phyloP scores from a whole-genome alignment of 2,797 vertebrate genomes.

The Propithecus deckenii region DNA sequence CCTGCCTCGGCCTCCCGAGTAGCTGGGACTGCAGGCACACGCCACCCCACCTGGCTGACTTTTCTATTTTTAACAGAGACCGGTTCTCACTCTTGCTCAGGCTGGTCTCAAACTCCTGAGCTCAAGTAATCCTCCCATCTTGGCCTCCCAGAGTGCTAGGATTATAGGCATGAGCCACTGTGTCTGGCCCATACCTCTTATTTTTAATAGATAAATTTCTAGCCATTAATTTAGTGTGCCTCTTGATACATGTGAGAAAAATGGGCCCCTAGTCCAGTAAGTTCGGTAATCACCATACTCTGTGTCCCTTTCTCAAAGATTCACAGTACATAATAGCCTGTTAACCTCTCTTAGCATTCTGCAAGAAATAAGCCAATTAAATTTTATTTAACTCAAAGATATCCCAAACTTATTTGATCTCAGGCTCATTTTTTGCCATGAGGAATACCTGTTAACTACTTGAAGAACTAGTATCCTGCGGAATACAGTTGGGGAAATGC shows the following conservation, averaged over 20 bases:
- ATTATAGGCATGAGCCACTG: no score
- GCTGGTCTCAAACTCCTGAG: no score
- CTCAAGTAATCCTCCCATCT: no score
- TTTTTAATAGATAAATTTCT: slow-evolving; percentile 3
- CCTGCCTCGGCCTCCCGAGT: no score
- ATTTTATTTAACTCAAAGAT: not conserved
- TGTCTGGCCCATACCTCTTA: not conserved
- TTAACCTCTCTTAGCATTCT: not conserved
- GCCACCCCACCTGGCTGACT: no score
- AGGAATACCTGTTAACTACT: not conserved
- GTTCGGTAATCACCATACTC: not conserved
- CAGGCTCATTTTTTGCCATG: not conserved
- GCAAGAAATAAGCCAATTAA: not conserved
- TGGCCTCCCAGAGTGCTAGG: no score
- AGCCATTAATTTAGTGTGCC: not conserved
- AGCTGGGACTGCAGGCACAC: no score
- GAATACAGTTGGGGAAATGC: not conserved
- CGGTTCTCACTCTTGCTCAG: no score
- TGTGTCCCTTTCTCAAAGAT: not conserved
- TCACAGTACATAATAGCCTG: not conserved
- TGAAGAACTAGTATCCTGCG: not conserved
- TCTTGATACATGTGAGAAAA: not conserved
- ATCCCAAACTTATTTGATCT: not conserved
- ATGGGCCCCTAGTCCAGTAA: not conserved
- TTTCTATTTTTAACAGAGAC: no score